Evolutionary conservation across 2,888 invertebrate genomes (phyloP).

Genomic region (Bimastos eiseni): DNA sequence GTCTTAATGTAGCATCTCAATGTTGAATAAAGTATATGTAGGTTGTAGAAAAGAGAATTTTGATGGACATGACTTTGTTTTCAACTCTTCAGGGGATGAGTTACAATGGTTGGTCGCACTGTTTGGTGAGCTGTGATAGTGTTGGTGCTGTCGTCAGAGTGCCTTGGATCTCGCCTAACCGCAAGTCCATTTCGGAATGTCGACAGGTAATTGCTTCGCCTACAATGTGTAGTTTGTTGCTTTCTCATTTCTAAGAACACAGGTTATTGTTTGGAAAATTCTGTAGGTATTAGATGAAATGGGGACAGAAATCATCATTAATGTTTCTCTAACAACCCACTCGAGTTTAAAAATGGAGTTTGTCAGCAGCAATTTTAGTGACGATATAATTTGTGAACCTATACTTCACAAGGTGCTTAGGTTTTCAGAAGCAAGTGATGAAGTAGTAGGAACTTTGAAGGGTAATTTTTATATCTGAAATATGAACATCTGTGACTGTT

Average conservation of each 20-base stretch:
- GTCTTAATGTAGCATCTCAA: not conserved
- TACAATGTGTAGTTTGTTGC: not conserved
- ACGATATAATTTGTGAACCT: no score
- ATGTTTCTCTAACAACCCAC: no score
- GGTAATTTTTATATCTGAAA: no score
- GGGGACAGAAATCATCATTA: not conserved
- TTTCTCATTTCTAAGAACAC: not conserved
- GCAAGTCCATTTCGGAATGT: not conserved
- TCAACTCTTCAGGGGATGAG: conserved; percentile 5
- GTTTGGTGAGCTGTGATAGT: conserved; percentile 14
- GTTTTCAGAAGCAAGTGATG: no score
- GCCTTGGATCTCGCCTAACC: not conserved
- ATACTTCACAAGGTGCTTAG: no score
- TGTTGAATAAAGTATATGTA: not conserved
- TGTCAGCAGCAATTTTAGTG: not conserved
- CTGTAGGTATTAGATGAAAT: not conserved
- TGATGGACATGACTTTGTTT: not conserved
- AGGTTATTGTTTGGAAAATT: not conserved
- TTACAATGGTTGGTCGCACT: not conserved
- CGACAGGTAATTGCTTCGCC: not conserved
- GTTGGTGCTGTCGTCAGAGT: not conserved
- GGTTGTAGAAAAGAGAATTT: not conserved
- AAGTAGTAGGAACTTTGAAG: no score
- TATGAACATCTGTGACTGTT: no score
- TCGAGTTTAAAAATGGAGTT: not conserved